Evolutionary conservation across 2,888 invertebrate species (phyloP), one percentile per base, ranked within the genome.

Genomic region (Microchrysa polita): DNA sequence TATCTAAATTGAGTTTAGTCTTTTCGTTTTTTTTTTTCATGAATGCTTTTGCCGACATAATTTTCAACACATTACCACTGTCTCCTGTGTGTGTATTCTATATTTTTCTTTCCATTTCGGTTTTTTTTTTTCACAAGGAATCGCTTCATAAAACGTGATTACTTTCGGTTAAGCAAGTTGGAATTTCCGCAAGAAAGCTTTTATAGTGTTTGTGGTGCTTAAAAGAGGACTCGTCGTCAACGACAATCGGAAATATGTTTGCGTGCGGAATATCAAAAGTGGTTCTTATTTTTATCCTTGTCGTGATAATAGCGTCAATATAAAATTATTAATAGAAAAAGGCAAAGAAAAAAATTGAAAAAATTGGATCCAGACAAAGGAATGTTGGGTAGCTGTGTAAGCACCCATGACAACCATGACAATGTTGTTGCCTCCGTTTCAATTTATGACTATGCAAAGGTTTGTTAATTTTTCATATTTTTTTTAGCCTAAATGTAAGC

Each of bases 351-450:
- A 52, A 42, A 20, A 5, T 52, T 20, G 40, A n/a, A 67, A 7
- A 57, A 71, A 60, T 61, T 34, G 61, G 52, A 59, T 23, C 55
- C 22, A 16, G 55, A 57, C 7, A 18, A 69, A 69, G 63, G 27
- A 60, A 85, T 85, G 85, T 77, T 85, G 79, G 85, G 81, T 14
- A 82, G 83, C 67, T 85, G 85, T 75, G 85, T 85, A 57, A 83
- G 84, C 75, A 89, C 90, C 80, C 92, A 92, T 85, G 92, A 92
- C 80, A 92, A 93, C 78, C 90, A 89, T 77, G 93, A 93, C 85
- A 93, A 93, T 85, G 90, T 93, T 76, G 90, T 93, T 76, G 81
- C 84, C 69, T 80, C 81, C 67, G 77, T 81, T 76, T 48, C 67
- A 23, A 84, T 90, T 89, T 76, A 89, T 88, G 81, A 91, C 89